A percentile compares a stretch with the other conserved stretches of the same genome.
phyloP scores from a whole-genome alignment of 2,888 invertebrate genomes.

The Agrotis clavis region DNA sequence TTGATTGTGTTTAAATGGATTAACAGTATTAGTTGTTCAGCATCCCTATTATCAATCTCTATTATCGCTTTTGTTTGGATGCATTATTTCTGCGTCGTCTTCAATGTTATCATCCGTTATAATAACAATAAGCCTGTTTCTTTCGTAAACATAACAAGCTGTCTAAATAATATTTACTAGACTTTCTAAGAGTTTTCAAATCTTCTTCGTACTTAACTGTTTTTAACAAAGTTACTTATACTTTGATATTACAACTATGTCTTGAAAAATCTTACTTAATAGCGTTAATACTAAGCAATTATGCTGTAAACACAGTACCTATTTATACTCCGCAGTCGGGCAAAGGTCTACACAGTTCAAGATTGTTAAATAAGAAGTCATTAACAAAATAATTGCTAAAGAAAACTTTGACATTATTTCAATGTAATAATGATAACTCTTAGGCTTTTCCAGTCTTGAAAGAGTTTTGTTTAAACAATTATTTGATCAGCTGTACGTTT shows the following conservation, averaged over 20 bases:
- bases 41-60: neutral
- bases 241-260: constrained; percentile 9
- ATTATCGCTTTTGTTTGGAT: neutral
- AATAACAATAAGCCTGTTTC: too few species aligned
- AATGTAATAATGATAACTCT: neutral
- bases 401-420: neutral
- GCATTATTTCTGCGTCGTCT: neutral
- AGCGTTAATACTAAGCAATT: constrained; percentile 44
- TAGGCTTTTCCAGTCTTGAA: neutral
- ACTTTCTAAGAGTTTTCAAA: neutral
- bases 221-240: neutral
- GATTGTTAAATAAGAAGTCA: constrained; percentile 38
- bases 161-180: neutral
- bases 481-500: neutral
- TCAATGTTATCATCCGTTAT: neutral
- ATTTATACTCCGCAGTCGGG: constrained; percentile 32
- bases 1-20: neutral
- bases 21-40: neutral
- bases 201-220: neutral
- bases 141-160: neutral
- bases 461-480: neutral
- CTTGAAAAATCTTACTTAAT: constrained; percentile 22
- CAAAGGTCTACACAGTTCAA: constrained; percentile 61
- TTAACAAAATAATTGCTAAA: constrained; percentile 35
- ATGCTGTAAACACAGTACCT: constrained; percentile 43